Evolutionary conservation across 2,113 vertebrate genomes (phyloP).

Genomic region (Acrocephalus kingi): DNA sequence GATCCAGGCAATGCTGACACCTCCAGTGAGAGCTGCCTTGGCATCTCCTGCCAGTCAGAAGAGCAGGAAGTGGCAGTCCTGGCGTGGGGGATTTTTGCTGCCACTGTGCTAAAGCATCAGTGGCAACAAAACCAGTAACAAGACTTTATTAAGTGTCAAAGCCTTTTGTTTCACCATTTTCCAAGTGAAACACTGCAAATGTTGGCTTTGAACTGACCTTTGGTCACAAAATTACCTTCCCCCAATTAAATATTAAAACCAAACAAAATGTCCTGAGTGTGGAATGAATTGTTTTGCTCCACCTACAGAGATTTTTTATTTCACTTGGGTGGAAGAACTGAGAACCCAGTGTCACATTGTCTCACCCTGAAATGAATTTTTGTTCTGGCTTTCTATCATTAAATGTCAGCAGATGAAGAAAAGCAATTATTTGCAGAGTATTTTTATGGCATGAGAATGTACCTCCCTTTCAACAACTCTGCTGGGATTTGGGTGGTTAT

Average conservation of each 20-base stretch:
- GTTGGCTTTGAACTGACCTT: slow-evolving; percentile 16
- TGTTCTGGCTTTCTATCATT: not conserved
- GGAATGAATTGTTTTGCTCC: not conserved
- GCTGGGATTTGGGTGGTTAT: not conserved
- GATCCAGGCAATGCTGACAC: not conserved
- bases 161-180: not conserved
- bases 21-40: not conserved
- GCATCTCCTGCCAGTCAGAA: not conserved
- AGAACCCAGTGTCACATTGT: not conserved
- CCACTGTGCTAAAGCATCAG: not conserved
- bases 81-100: fast-evolving
- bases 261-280: not conserved
- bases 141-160: not conserved
- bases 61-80: not conserved
- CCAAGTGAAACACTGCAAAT: not conserved
- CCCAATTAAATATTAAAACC: slow-evolving; percentile 31
- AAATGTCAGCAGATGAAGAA: slow-evolving; percentile 3
- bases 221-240: not conserved
- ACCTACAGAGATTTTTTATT: not conserved
- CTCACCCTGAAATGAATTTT: not conserved
- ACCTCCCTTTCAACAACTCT: not conserved
- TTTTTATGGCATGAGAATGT: not conserved
- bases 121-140: not conserved
- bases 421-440: not conserved
- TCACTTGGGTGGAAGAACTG: not conserved